Conservation (phyloP, 2,888 invertebrate species). For the Pherbina coryleti region DNA sequence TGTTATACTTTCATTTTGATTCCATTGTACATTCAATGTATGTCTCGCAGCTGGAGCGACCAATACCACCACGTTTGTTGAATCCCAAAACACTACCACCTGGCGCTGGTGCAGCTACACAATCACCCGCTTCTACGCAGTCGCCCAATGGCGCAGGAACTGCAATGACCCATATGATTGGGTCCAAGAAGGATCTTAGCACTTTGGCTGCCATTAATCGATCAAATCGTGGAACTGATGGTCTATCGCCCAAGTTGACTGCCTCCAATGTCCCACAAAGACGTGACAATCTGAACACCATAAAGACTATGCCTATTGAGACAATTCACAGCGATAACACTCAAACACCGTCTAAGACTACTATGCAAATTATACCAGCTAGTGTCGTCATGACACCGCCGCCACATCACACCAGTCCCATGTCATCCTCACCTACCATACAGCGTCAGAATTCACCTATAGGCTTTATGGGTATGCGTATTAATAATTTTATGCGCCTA, state of each 20-base stretch:
- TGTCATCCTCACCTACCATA: slow-evolving; percentile 48
- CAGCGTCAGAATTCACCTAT: slow-evolving; percentile 51
- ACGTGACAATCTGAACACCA: slow-evolving; percentile 45
- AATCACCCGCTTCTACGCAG: slow-evolving; percentile 46
- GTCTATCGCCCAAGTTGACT: slow-evolving; percentile 49
- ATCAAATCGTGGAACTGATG: slow-evolving; percentile 43
- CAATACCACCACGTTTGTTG: slow-evolving; percentile 59
- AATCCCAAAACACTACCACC: slow-evolving; percentile 60
- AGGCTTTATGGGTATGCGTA: slow-evolving; percentile 52
- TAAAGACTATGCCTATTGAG: slow-evolving; percentile 32
- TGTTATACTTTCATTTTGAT: slow-evolving; percentile 67
- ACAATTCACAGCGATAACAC: slow-evolving; percentile 44
- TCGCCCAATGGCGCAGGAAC: slow-evolving; percentile 55
- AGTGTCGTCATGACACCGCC: slow-evolving; percentile 38
- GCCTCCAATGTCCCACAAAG: slow-evolving; percentile 32
- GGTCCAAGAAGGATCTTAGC: slow-evolving; percentile 51
- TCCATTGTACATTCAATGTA: slow-evolving; percentile 60
- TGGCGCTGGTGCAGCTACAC: slow-evolving; percentile 45
- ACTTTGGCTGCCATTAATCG: slow-evolving; percentile 51
- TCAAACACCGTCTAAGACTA: slow-evolving; percentile 34
- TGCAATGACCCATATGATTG: slow-evolving; percentile 31
- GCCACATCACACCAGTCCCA: slow-evolving; percentile 47
- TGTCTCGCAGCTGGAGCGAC: slow-evolving; percentile 58
- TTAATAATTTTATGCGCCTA: slow-evolving; percentile 54
- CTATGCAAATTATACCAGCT: slow-evolving; percentile 32